Percentiles rank a stretch among this genome's conserved stretches.
These are phyloP conservation scores for Eurystomus gularis DNA, from an alignment of 2,113 vertebrate genomes.

Conservation along the genomic window DNA sequence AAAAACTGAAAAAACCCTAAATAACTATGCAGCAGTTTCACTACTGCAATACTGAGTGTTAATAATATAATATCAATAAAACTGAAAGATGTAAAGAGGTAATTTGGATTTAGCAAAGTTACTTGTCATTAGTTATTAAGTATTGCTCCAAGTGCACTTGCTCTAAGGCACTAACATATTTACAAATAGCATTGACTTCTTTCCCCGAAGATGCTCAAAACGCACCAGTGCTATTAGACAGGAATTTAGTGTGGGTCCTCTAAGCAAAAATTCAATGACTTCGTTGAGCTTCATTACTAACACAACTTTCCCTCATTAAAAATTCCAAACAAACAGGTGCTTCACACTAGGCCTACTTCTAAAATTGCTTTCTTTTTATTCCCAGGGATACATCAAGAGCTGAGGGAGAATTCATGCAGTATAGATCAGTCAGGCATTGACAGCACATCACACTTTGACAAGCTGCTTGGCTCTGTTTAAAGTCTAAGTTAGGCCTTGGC, in stretches of 20 bases:
- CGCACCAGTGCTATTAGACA: not conserved
- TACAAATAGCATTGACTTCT: not conserved
- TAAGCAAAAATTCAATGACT: not conserved
- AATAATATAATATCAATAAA: not conserved
- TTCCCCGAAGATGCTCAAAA: not conserved
- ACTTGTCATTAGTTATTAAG: not conserved
- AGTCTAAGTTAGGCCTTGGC: slow-evolving; percentile 78
- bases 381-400: slow-evolving; percentile 76
- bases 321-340: slow-evolving; percentile 76
- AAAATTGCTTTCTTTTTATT: slow-evolving; percentile 79
- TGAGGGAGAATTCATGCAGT: slow-evolving; percentile 77
- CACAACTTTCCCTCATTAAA: slow-evolving; percentile 48
- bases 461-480: slow-evolving; percentile 82
- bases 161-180: not conserved
- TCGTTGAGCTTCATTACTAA: not conserved
- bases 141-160: not conserved
- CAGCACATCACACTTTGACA: slow-evolving; percentile 79
- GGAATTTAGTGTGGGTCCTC: not conserved
- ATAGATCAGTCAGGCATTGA: slow-evolving; percentile 83
- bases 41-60: not conserved
- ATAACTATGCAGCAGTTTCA: not conserved
- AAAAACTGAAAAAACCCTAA: not conserved
- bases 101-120: not conserved
- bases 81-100: not conserved
- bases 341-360: slow-evolving; percentile 70